A percentile compares a stretch with the other conserved stretches of the same genome.
Evolutionary conservation across 92 coral and sea anemone genomes (phyloP).

Genomic region (Umimayanthus chanpuru): DNA sequence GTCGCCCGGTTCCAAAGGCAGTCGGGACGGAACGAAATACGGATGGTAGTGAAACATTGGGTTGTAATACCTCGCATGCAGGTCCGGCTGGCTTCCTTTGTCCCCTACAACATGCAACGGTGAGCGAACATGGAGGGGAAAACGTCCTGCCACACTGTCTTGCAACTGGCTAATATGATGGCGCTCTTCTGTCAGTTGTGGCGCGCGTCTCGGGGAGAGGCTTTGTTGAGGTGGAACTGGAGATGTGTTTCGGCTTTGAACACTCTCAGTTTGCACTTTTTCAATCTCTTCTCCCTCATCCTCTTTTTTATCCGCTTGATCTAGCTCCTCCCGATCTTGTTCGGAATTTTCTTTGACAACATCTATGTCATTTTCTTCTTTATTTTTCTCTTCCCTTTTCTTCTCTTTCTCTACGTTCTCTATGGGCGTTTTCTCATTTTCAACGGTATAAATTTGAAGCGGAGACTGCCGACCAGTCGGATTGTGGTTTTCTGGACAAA

Average conservation of each 20-base stretch:
- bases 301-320: background rate
- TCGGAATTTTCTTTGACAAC: background rate
- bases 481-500: slow-evolving; percentile 31
- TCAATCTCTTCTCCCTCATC: background rate
- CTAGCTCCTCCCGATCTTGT: background rate
- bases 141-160: background rate
- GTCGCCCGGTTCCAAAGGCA: background rate
- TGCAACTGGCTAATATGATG: background rate
- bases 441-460: slow-evolving; percentile 5
- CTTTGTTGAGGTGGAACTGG: background rate
- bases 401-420: slow-evolving; percentile 16
- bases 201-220: background rate
- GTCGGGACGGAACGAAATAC: slow-evolving; percentile 27
- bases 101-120: slow-evolving; percentile 23
- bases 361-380: slow-evolving; percentile 24
- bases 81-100: background rate
- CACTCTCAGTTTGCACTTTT: background rate
- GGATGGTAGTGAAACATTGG: slow-evolving; percentile 32
- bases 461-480: slow-evolving; percentile 15
- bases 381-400: background rate
- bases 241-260: slow-evolving; percentile 6
- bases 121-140: slow-evolving; percentile 9
- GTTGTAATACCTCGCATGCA: slow-evolving; percentile 18
- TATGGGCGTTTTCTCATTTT: slow-evolving; percentile 7
- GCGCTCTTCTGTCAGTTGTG: slow-evolving; percentile 13